phyloP scores from a whole-genome alignment of 2,113 vertebrate species.

The Oncorhynchus kisutch region DNA sequence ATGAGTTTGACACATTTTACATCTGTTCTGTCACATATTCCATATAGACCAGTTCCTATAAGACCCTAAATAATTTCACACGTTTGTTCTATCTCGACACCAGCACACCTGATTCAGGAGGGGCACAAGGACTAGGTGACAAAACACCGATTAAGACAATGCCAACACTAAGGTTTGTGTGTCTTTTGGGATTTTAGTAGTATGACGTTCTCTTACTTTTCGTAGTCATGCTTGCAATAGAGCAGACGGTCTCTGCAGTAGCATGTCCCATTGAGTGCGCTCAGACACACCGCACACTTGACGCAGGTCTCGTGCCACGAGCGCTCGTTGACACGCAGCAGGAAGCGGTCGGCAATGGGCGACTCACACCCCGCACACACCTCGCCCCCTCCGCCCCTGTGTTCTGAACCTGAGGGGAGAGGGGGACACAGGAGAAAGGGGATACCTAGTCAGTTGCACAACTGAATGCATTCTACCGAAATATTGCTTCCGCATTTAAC shows the following conservation, averaged over 20 bases:
- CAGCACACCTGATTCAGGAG: no score
- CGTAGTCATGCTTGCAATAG: conserved; percentile 90
- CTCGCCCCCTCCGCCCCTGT: conserved; percentile 73
- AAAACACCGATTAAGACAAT: no score
- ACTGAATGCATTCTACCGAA: no score
- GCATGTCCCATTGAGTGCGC: conserved; percentile 82
- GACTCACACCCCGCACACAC: conserved; percentile 85
- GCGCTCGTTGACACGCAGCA: conserved; percentile 84
- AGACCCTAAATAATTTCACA: no score
- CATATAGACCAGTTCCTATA: no score
- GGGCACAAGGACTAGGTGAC: no score
- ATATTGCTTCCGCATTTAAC: no score
- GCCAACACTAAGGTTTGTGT: no score
- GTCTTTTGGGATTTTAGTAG: no score
- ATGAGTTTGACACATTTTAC: background rate
- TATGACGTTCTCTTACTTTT: conserved; percentile 77
- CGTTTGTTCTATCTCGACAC: no score
- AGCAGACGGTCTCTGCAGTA: conserved; percentile 85
- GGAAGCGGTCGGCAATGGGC: conserved; percentile 86
- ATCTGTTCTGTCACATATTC: background rate
- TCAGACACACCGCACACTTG: conserved; percentile 82
- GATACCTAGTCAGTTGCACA: no score
- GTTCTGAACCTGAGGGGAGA: conserved; percentile 71
- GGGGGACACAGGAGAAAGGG: background rate
- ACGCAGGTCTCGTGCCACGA: conserved; percentile 91